Evolutionary conservation across 2,113 vertebrate species (phyloP), one percentile per base, ranked within the genome.

Genomic region (Thryonomys swinderianus): DNA sequence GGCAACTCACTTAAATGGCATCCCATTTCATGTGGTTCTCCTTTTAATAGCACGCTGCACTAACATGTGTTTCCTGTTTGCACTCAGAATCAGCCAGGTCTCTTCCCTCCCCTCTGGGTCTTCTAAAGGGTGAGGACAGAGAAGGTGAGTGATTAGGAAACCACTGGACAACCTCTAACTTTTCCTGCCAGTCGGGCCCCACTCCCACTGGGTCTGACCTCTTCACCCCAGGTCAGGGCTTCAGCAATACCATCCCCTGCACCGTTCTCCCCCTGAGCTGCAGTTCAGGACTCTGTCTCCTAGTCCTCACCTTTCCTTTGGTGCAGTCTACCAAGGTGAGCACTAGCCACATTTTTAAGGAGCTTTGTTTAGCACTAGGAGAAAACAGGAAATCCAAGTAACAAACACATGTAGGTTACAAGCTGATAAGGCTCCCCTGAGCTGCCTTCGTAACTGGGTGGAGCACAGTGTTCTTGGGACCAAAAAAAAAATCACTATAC

Each of bases 1-100:
- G 79, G 81, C 34, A 92, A 87, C 64, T 93, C 66, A 85, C n/a
- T 74, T 57, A 85, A 64, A 74, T 51, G 76, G 74, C n/a, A 45
- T 66, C 30, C 32, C 85, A 79, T 83, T 73, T 87, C 57, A 37
- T 21, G 42, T 27, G 55, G 12, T 79, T 87, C 74, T 86, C 62
- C 66, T n/a, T 71, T 73, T 53, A 88, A 93, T 53, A 34, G 45
- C 79, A 76, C 59, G 40, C 84, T 37, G 40, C 82, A 64, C 66
- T 59, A 37, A 64, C 51, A 25, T 8, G 18, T 14, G 0, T 59
- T 90, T 89, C 55, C 42, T 57, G 37, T 62, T 85, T 78, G 57
- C 53, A 66, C 90, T 85, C 40, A 78, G 23, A 90, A 89, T 78
- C 57, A 88, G 55, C 64, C 64, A 82, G 61, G 59, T 90, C 16